Conservation (phyloP, 2,888 invertebrate species). For the Orthosia incerta region DNA sequence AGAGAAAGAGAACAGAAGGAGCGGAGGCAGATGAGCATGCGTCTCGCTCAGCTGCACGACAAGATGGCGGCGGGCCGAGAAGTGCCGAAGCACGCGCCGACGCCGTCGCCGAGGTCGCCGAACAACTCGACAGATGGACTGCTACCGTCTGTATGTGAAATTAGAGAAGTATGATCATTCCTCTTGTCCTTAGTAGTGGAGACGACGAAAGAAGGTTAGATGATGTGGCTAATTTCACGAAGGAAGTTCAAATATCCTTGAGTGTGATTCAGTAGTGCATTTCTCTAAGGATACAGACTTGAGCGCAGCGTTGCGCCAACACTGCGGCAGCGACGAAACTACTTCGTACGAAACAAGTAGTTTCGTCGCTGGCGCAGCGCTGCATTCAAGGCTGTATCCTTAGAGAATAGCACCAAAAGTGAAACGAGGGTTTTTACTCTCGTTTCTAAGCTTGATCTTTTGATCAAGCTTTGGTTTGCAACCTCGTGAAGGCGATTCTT, state of each 20-base stretch:
- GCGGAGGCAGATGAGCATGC: conserved; percentile 94
- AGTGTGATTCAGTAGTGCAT: background rate
- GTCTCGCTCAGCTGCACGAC: conserved; percentile 93
- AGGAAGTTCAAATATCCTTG: conserved; percentile 2
- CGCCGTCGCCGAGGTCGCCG: conserved; percentile 95
- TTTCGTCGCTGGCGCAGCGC: too few relatives aligned
- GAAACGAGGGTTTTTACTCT: too few relatives aligned
- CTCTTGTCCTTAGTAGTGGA: conserved; percentile 72
- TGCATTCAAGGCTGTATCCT: too few relatives aligned
- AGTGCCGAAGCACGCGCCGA: conserved; percentile 90
- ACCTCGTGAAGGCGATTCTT: too few relatives aligned
- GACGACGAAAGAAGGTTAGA: conserved; percentile 45
- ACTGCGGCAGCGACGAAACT: too few relatives aligned
- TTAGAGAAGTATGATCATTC: conserved; percentile 92
- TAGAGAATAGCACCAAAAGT: too few relatives aligned
- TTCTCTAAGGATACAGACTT: too few relatives aligned
- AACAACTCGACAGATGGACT: conserved; percentile 95
- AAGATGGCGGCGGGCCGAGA: conserved; percentile 90
- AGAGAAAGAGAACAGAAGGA: conserved; percentile 95
- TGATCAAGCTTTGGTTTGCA: too few relatives aligned
- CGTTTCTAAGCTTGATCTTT: too few relatives aligned
- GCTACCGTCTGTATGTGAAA: conserved; percentile 95
- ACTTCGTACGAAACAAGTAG: too few relatives aligned
- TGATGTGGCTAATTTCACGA: conserved; percentile 42
- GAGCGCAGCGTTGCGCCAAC: too few relatives aligned